Evolutionary conservation across 2,888 invertebrate species (phyloP).

Genomic region (Limnephilus marmoratus): DNA sequence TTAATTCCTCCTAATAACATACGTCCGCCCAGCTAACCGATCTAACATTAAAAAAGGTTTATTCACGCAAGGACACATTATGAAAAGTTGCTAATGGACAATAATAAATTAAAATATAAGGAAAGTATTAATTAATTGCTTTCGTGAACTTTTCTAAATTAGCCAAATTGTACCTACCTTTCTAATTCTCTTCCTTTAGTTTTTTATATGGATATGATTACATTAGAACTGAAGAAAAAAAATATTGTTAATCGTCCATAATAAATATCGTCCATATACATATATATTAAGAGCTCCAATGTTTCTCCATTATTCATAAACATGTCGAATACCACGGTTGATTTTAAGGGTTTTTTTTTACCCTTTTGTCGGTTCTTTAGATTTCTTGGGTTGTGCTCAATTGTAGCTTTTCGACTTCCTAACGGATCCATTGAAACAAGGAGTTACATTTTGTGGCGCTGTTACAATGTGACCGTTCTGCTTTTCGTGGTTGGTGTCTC

Average conservation of each 20-base stretch:
- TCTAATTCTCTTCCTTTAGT: neutral
- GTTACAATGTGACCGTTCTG: neutral
- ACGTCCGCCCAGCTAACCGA: too few relatives aligned
- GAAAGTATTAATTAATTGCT: too few relatives aligned
- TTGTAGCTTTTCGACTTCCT: neutral
- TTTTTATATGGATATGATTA: neutral
- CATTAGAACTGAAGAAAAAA: neutral
- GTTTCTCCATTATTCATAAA: neutral
- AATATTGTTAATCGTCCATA: neutral
- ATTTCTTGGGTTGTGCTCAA: neutral
- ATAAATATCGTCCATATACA: neutral
- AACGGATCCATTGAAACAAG: neutral
- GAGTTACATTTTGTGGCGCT: slow-evolving; percentile 5
- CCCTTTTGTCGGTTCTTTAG: neutral
- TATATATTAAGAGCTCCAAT: neutral
- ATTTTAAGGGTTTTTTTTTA: neutral
- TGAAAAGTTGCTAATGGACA: neutral
- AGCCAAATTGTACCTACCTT: neutral
- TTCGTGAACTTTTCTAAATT: too few relatives aligned
- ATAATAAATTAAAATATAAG: neutral
- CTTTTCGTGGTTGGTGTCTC: neutral
- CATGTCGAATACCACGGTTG: neutral
- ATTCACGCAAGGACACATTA: neutral
- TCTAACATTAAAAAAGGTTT: neutral
- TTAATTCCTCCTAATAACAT: too few relatives aligned